Conservation (phyloP, 2,888 invertebrate genomes). For the Heliconius erato region DNA sequence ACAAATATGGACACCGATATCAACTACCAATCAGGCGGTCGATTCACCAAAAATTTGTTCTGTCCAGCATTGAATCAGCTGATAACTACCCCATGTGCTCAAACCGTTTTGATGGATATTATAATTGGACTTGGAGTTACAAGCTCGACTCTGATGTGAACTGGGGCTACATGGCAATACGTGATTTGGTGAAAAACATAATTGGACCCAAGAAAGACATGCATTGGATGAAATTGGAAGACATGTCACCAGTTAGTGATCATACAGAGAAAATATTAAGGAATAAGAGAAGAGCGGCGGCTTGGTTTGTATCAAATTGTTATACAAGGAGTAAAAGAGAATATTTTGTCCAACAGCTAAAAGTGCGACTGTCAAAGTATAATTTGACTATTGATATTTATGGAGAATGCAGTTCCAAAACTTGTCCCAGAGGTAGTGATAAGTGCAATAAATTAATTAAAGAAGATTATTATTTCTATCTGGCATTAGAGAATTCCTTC, state of each 20-base stretch:
- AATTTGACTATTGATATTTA: constrained; percentile 65
- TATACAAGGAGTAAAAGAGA: constrained; percentile 59
- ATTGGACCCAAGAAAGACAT: constrained; percentile 61
- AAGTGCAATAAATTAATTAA: constrained; percentile 62
- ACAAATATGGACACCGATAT: constrained; percentile 5
- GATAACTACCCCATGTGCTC: constrained; percentile 63
- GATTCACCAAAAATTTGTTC: constrained; percentile 65
- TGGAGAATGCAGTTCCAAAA: constrained; percentile 58
- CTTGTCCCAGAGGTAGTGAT: constrained; percentile 56
- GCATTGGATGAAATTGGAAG: constrained; percentile 58
- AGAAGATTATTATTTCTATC: constrained; percentile 68
- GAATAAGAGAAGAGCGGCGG: constrained; percentile 58
- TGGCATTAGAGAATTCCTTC: constrained; percentile 72
- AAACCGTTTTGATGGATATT: constrained; percentile 58
- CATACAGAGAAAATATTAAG: constrained; percentile 55
- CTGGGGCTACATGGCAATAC: constrained; percentile 64
- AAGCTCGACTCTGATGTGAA: constrained; percentile 62
- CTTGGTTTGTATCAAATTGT: constrained; percentile 73
- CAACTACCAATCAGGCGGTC: constrained; percentile 59
- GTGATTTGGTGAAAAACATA: constrained; percentile 56
- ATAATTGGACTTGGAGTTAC: constrained; percentile 72
- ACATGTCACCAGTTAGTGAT: constrained; percentile 59
- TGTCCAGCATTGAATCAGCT: constrained; percentile 65
- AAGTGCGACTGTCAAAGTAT: constrained; percentile 57
- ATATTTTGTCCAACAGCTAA: constrained; percentile 55